Percentiles rank a stretch among this genome's conserved stretches.
Evolutionary conservation across 1,140 invertebrate species (phyloP).

Genomic region (Harpegnathos saltator): DNA sequence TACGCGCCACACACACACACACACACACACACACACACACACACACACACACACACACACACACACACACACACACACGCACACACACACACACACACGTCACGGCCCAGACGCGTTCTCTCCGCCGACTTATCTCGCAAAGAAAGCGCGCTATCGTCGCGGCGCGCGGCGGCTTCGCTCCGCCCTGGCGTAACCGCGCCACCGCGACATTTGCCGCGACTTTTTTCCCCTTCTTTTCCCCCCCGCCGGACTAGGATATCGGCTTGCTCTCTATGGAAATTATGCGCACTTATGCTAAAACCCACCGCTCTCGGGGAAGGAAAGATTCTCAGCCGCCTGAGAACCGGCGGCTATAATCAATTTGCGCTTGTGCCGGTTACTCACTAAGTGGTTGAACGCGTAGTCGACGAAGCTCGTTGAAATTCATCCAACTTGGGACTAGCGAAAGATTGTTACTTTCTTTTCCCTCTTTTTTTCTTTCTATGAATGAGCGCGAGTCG

Average conservation of each 20-base stretch:
- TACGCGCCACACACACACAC: no score
- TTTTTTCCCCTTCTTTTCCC: no score
- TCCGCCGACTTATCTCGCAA: conserved; percentile 52
- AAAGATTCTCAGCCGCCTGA: not conserved
- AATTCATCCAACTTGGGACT: no score
- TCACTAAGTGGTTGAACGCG: not conserved
- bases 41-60: no score
- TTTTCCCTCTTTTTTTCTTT: no score
- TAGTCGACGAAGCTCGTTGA: not conserved
- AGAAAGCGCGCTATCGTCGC: conserved; percentile 31
- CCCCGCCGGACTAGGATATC: not conserved
- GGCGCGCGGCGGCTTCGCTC: no score
- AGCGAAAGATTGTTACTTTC: no score
- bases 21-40: no score
- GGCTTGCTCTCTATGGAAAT: not conserved
- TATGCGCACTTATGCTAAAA: not conserved
- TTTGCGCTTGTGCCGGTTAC: not conserved
- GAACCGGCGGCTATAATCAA: not conserved
- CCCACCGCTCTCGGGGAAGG: no score
- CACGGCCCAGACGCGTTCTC: conserved; percentile 28
- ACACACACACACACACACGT: conserved; percentile 45
- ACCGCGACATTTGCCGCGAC: not conserved
- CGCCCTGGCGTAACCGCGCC: no score
- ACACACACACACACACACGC: no score
- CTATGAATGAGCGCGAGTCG: no score